Conservation (phyloP, 1,140 invertebrate genomes). For the Atopsyche davidsoni region DNA sequence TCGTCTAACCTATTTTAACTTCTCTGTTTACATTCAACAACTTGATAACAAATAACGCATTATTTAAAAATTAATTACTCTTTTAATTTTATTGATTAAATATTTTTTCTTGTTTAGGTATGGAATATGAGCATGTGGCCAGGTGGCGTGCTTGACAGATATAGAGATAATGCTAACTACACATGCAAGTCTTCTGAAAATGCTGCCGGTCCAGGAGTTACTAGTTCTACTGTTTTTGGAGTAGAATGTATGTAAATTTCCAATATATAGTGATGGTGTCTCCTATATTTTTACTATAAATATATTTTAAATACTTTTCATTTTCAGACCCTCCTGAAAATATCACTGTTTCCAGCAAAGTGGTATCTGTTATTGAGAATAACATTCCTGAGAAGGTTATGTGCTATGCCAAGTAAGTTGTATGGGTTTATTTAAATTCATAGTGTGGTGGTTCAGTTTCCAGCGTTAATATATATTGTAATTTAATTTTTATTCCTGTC, state of each 20-base stretch:
- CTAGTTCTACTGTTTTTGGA: slow-evolving; percentile 72
- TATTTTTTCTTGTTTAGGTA: slow-evolving; percentile 38
- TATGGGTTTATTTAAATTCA: slow-evolving; percentile 5
- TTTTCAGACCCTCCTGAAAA: slow-evolving; percentile 78
- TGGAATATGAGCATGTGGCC: slow-evolving; percentile 80
- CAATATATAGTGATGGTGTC: slow-evolving; percentile 1
- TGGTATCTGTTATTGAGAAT: slow-evolving; percentile 71
- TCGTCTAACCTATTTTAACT: no score
- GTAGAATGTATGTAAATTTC: slow-evolving; percentile 74
- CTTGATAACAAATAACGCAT: no score
- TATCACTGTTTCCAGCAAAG: slow-evolving; percentile 64
- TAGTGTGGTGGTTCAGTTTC: no score
- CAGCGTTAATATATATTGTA: no score
- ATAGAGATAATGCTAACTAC: slow-evolving; percentile 74
- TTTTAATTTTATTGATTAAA: slow-evolving; percentile 3
- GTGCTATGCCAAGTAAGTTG: slow-evolving; percentile 63
- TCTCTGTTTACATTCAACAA: no score
- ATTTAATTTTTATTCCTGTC: no score
- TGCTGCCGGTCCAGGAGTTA: slow-evolving; percentile 63
- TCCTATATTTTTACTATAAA: background rate
- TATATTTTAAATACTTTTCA: slow-evolving; percentile 6
- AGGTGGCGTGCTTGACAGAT: slow-evolving; percentile 65
- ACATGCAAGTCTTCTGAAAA: slow-evolving; percentile 76
- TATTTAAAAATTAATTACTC: no score
- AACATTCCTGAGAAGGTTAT: slow-evolving; percentile 67